phyloP scores from a whole-genome alignment of 2,888 invertebrate species.

The Conops quadrifasciatus region DNA sequence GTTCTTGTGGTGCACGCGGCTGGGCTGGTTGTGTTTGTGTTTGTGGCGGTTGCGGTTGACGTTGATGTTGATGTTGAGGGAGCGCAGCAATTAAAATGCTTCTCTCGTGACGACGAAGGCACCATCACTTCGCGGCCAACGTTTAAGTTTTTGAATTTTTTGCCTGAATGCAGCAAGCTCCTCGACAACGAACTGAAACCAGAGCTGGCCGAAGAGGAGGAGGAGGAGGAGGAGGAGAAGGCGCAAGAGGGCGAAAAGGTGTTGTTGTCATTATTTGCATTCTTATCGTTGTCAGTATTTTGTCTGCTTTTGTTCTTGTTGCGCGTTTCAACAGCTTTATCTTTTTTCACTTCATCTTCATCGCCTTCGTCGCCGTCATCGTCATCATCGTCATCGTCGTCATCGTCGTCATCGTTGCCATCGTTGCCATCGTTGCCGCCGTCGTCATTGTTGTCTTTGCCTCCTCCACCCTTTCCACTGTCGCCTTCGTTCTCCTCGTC shows the following conservation, averaged over 20 bases:
- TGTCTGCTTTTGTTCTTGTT: conserved; percentile 35
- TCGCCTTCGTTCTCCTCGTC: conserved; percentile 21
- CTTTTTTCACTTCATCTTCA: conserved; percentile 11
- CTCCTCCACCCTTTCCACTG: conserved; percentile 35
- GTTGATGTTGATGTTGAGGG: conserved; percentile 38
- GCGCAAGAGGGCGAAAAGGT: neutral
- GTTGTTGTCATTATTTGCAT: conserved; percentile 26
- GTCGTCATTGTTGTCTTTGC: conserved; percentile 47
- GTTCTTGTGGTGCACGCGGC: conserved; percentile 44
- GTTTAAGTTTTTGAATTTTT: conserved; percentile 61
- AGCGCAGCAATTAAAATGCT: conserved; percentile 54
- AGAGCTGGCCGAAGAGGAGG: neutral
- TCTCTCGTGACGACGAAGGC: conserved; percentile 59
- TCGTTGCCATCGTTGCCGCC: conserved; percentile 39
- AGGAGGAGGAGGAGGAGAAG: conserved; percentile 22
- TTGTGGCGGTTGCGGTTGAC: neutral
- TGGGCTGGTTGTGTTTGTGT: no score
- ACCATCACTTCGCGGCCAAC: conserved; percentile 60
- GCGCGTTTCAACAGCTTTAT: conserved; percentile 23
- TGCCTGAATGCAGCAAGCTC: conserved; percentile 45
- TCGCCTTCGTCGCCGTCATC: conserved; percentile 14
- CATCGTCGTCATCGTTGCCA: conserved; percentile 20
- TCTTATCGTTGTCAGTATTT: conserved; percentile 35
- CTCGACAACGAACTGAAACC: conserved; percentile 12
- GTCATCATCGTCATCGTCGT: conserved; percentile 22